These are phyloP conservation scores for Daktulosphaira vitifoliae DNA, from an alignment of 1,140 invertebrate species.

Conservation along the genomic window DNA sequence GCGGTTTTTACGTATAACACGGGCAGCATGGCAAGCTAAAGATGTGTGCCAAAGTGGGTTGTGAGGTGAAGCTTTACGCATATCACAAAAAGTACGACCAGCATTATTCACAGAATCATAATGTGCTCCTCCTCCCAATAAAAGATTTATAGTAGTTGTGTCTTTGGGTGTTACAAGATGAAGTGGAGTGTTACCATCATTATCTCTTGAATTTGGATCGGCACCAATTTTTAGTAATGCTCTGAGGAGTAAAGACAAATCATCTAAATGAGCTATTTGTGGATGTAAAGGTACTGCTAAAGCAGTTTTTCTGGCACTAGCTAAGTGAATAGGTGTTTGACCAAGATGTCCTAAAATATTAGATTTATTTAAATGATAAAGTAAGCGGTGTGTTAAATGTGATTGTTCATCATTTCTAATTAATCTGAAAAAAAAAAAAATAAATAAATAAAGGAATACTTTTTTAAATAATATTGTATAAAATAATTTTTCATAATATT, in stretches of 20 bases:
- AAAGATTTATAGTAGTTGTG: conserved; percentile 40
- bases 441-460: not conserved
- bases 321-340: conserved; percentile 72
- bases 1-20: conserved; percentile 56
- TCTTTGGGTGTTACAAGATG: conserved; percentile 51
- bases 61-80: conserved; percentile 46
- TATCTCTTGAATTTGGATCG: conserved; percentile 62
- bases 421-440: conserved; percentile 30
- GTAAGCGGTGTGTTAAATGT: conserved; percentile 40
- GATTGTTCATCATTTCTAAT: conserved; percentile 41
- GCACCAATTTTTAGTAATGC: conserved; percentile 76
- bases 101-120: conserved; percentile 74
- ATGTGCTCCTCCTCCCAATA: conserved; percentile 73
- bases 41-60: conserved; percentile 48
- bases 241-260: conserved; percentile 51
- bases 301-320: conserved; percentile 54
- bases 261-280: conserved; percentile 50
- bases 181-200: conserved; percentile 70
- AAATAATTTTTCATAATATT: not conserved
- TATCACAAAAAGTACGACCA: conserved; percentile 63
- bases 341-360: conserved; percentile 51
- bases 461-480: not conserved
- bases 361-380: conserved; percentile 38
- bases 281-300: conserved; percentile 53
- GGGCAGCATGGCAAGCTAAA: conserved; percentile 70